Evolutionary conservation across 2,888 invertebrate genomes (phyloP).

Genomic region (Parasteatoda lunata): DNA sequence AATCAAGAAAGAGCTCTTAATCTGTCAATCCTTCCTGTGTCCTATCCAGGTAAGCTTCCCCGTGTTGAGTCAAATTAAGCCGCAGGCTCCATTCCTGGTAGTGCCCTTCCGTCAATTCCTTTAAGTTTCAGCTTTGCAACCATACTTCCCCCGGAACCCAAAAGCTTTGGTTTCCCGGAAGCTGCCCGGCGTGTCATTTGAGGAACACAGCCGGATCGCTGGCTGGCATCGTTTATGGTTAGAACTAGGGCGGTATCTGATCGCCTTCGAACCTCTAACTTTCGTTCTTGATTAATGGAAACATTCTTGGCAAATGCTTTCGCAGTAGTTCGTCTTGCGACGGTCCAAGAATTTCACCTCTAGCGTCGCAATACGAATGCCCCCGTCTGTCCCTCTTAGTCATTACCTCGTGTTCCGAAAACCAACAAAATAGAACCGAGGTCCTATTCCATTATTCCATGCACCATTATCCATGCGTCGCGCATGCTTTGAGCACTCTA

Average conservation of each 20-base stretch:
- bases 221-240: conserved; percentile 81
- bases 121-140: no score
- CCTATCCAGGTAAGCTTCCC: no score
- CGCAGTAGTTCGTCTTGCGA: conserved; percentile 79
- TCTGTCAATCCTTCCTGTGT: conserved; percentile 45
- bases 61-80: no score
- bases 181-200: conserved; percentile 78
- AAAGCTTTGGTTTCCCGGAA: conserved; percentile 77
- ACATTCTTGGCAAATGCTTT: conserved; percentile 82
- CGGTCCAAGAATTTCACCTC: conserved; percentile 82
- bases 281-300: conserved; percentile 82
- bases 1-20: conserved; percentile 47
- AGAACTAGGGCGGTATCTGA: conserved; percentile 81
- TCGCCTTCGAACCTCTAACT: conserved; percentile 82
- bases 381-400: no score
- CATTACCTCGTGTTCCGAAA: no score
- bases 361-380: conserved; percentile 80
- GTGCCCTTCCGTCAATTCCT: no score
- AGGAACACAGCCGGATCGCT: conserved; percentile 80
- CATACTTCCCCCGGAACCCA: no score
- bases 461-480: no score
- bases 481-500: no score
- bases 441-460: no score
- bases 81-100: no score
- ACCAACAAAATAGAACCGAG: no score